A percentile compares a stretch with the other conserved stretches of the same genome.
Conservation (phyloP, 53 echinoderm and acorn worm species). For the Actinopyga echinites region DNA sequence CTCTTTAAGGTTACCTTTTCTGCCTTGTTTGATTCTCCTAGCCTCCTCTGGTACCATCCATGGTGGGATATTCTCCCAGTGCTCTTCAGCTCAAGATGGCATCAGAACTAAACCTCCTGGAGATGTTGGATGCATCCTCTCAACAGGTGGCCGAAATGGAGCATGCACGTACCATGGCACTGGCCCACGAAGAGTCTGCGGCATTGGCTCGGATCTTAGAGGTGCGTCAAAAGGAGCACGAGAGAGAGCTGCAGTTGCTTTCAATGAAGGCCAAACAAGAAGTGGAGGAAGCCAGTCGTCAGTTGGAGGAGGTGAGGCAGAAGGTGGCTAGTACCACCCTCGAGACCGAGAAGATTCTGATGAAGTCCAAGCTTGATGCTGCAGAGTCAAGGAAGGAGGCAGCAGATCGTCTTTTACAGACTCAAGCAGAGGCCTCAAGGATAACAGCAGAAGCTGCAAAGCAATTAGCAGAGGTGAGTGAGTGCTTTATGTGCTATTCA, state of each 20-base stretch:
- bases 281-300: conserved; percentile 84
- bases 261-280: conserved; percentile 89
- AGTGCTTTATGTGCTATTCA: neutral
- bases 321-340: conserved; percentile 59
- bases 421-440: conserved; percentile 90
- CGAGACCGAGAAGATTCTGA: conserved; percentile 66
- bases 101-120: conserved; percentile 88
- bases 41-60: conserved; percentile 6
- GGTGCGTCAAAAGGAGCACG: conserved; percentile 78
- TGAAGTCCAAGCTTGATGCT: conserved; percentile 66
- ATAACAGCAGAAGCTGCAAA: conserved; percentile 94
- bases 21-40: neutral
- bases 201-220: conserved; percentile 87
- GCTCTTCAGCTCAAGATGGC: conserved; percentile 94
- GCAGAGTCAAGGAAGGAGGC: conserved; percentile 59
- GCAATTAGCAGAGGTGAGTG: conserved; percentile 78
- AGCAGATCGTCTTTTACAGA: conserved; percentile 70
- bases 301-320: conserved; percentile 72
- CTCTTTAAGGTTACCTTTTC: neutral
- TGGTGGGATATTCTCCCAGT: conserved; percentile 71
- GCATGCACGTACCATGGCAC: conserved; percentile 70
- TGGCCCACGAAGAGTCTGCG: conserved; percentile 88
- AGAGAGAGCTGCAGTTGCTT: conserved; percentile 81
- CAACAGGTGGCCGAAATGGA: conserved; percentile 87
- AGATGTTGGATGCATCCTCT: conserved; percentile 81